Base-by-base conservation (phyloP, 2,113 vertebrate species). In the Pagrus major region DNA sequence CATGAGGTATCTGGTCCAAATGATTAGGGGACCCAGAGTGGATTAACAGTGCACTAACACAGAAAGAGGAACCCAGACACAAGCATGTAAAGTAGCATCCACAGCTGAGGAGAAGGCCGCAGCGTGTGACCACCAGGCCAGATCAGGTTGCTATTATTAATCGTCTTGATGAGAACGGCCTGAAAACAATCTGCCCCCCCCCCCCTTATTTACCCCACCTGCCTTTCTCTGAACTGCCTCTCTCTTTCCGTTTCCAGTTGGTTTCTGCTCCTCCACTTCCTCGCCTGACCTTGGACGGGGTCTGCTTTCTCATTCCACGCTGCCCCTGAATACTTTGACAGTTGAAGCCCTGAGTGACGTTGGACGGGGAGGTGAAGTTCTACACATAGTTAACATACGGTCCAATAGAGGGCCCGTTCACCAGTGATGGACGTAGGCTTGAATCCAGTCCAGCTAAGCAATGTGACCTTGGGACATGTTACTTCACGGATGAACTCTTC, bases 141-240 rank as follows among this genome's bases (percentile, higher is more conserved):
- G 77, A 77, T 92, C 78, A 63, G 55, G 68, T 74, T 61, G 23
- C 87, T 90, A 78, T 85, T 86, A 83, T 85, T 87, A 82, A 58
- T 78, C 18, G 39, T 79, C 71, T 84, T 77, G 41, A 88, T 73
- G 77, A 88, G 68, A 80, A 37, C 20, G 54, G 20, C 47, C 66
- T 68, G 27, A 84, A n/a, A 66, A 60, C 29, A 49, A 58, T 65
- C 52, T 31, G 35, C 52, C 66, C 51, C 60, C 41, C 55, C 39
- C 42, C 5, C n/a, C 27, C 8, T n/a, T 15, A 51, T 41, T 64
- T 35, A 49, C 35, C 42, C 59, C 23, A 42, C 54, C 71, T 71
- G 39, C 46, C 68, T 20, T 20, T 64, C 58, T 61, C 47, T 63
- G 74, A 78, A 67, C 55, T 35, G 51, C 35, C 47, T 46, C 44